Percentiles rank a stretch among this genome's conserved stretches.
phyloP scores from a whole-genome alignment of 2,888 invertebrate species.

The Euplagia quadripunctaria region DNA sequence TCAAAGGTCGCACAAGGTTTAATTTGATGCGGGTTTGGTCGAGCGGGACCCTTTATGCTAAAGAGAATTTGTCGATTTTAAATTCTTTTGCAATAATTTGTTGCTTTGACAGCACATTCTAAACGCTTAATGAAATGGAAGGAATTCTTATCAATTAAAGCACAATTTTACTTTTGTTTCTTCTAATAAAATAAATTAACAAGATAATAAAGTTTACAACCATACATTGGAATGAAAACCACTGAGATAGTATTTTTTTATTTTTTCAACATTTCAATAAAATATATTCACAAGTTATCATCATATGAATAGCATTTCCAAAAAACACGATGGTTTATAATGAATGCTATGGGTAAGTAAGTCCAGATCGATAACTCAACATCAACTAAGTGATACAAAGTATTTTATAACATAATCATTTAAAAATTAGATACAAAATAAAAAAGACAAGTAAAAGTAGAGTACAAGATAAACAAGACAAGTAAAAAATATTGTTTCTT shows the following conservation, averaged over 20 bases:
- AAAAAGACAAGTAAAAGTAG: too few relatives aligned
- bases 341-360: too few relatives aligned
- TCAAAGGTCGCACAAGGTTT: constrained; percentile 72
- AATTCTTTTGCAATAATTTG: constrained; percentile 56
- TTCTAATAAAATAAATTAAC: not conserved
- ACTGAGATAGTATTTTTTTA: not conserved
- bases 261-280: too few relatives aligned
- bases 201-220: not conserved
- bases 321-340: too few relatives aligned
- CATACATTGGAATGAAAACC: not conserved
- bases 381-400: too few relatives aligned
- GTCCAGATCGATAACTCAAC: too few relatives aligned
- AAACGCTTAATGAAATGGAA: not conserved
- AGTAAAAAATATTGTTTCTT: too few relatives aligned
- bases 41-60: constrained; percentile 63
- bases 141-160: not conserved
- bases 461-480: too few relatives aligned
- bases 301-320: too few relatives aligned
- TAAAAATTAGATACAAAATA: too few relatives aligned
- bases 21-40: constrained; percentile 75
- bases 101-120: constrained; percentile 34
- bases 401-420: too few relatives aligned
- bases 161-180: not conserved
- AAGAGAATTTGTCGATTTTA: constrained; percentile 65
- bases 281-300: too few relatives aligned